phyloP scores from a whole-genome alignment of 2,888 invertebrate species.

The Lissocephala sabroskyi region DNA sequence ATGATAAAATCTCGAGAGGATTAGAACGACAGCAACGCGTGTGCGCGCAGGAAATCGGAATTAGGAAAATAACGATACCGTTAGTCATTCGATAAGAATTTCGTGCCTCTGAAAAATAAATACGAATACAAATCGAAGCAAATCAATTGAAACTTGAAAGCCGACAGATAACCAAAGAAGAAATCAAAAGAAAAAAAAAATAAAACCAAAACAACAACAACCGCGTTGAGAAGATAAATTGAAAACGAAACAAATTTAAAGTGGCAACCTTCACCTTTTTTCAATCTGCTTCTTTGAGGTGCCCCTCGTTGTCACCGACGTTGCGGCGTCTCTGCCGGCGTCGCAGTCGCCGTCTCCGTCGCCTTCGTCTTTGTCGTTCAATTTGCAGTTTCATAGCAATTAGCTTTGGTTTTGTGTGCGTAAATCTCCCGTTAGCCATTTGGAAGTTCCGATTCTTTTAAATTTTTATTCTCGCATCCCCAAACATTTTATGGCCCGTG shows the following conservation, averaged over 20 bases:
- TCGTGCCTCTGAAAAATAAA: neutral
- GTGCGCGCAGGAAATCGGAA: slow-evolving; percentile 3
- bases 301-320: too few species aligned
- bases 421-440: too few species aligned
- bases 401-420: too few species aligned
- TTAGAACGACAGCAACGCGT: slow-evolving; percentile 50
- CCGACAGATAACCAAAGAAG: slow-evolving; percentile 9
- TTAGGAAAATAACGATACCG: slow-evolving; percentile 1
- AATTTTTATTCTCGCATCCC: too few species aligned
- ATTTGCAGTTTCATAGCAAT: too few species aligned
- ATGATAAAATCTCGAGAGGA: slow-evolving; percentile 69
- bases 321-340: too few species aligned
- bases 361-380: slow-evolving; percentile 1
- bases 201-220: slow-evolving; percentile 14
- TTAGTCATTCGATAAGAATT: slow-evolving; percentile 48
- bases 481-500: too few species aligned
- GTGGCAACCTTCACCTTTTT: slow-evolving; percentile 27
- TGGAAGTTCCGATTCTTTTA: neutral
- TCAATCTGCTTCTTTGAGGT: slow-evolving; percentile 19
- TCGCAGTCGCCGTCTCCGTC: slow-evolving; percentile 11
- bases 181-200: slow-evolving; percentile 1
- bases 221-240: slow-evolving; percentile 12
- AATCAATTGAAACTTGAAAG: slow-evolving; percentile 44
- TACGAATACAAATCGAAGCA: too few species aligned
- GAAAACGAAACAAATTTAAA: slow-evolving; percentile 5